Percentiles rank a stretch among this genome's conserved stretches.
These are phyloP conservation scores for Chloropsis cyanopogon DNA, from an alignment of 2,113 vertebrate genomes.

Conservation along the genomic window DNA sequence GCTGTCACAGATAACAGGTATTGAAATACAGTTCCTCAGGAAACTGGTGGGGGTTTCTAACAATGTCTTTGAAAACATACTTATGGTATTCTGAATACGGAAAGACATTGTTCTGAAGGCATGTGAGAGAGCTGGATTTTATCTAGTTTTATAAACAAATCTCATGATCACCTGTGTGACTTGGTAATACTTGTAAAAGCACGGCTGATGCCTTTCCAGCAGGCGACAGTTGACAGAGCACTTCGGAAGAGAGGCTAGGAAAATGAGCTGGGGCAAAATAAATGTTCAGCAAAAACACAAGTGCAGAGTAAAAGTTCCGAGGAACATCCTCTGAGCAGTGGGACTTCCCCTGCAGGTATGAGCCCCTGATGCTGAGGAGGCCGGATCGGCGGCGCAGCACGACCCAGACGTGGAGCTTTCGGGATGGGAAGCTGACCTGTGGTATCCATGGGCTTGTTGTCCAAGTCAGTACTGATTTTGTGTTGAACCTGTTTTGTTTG, in stretches of 20 bases:
- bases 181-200: neutral
- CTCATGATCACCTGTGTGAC: neutral
- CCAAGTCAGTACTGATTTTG: constrained; percentile 71
- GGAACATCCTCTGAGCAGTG: neutral
- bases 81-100: neutral
- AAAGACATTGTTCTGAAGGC: neutral
- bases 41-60: neutral
- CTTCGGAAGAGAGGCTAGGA: neutral
- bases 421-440: constrained; percentile 87
- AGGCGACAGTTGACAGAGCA: neutral
- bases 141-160: neutral
- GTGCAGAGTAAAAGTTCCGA: neutral
- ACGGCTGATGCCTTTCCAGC: neutral
- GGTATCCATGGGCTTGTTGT: constrained; percentile 90
- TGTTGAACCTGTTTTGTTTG: neutral
- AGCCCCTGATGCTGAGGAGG: constrained; percentile 90
- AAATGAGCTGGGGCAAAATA: neutral
- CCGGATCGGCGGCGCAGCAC: constrained; percentile 89
- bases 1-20: constrained; percentile 96
- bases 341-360: constrained; percentile 75
- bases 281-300: neutral
- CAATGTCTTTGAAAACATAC: neutral
- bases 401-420: constrained; percentile 94
- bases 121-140: neutral
- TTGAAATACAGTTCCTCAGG: neutral